Conservation (phyloP, 2,888 invertebrate genomes). For the Lasioglossum marginatum region DNA sequence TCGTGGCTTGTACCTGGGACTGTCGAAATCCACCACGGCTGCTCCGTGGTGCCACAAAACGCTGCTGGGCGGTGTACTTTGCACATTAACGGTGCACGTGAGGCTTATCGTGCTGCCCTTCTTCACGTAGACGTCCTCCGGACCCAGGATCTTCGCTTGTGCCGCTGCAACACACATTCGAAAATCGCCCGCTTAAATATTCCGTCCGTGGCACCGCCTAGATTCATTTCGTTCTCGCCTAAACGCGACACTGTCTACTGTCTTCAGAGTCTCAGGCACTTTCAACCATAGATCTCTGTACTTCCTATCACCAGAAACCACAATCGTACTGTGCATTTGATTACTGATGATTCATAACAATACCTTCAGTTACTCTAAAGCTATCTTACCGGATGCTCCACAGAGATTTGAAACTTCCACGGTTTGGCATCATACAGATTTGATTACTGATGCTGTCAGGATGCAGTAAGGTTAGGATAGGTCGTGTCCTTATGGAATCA, state of each 20-base stretch:
- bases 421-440: too few relatives aligned
- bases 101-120: slow-evolving; percentile 96
- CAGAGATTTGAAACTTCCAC: too few relatives aligned
- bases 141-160: slow-evolving; percentile 93
- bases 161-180: slow-evolving; percentile 89
- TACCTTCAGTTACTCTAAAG: too few relatives aligned
- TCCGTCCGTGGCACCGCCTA: slow-evolving; percentile 24
- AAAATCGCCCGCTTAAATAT: slow-evolving; percentile 65
- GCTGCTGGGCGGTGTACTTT: slow-evolving; percentile 90
- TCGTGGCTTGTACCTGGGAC: slow-evolving; percentile 81
- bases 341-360: not conserved
- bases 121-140: slow-evolving; percentile 95
- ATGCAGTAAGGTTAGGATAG: too few relatives aligned
- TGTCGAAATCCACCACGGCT: slow-evolving; percentile 92
- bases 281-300: not conserved
- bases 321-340: not conserved
- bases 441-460: not conserved
- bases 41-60: slow-evolving; percentile 94
- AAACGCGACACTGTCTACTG: not conserved
- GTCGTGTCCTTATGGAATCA: too few relatives aligned
- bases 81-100: slow-evolving; percentile 94
- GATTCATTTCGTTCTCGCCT: slow-evolving; percentile 24
- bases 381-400: too few relatives aligned
- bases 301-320: not conserved
- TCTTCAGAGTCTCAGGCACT: not conserved